A percentile compares a stretch with the other conserved stretches of the same genome.
Evolutionary conservation across 2,797 vertebrate species (phyloP).

Genomic region (Melopsittacus undulatus): DNA sequence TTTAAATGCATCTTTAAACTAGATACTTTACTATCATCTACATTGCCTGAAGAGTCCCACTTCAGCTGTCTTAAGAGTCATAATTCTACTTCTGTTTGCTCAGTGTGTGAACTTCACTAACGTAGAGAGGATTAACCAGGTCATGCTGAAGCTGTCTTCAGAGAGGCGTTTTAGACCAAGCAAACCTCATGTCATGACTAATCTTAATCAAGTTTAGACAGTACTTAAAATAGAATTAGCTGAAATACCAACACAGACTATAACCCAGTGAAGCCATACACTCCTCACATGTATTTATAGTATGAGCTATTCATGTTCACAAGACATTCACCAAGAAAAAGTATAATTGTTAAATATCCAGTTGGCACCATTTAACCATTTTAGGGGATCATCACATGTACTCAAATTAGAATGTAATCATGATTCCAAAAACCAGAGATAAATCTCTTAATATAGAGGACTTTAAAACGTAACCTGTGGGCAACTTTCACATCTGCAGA

Average conservation of each 20-base stretch:
- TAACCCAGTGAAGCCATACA: slow-evolving; percentile 5
- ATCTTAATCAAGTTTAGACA: slow-evolving; percentile 40
- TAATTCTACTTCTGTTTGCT: neutral
- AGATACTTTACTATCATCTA: neutral
- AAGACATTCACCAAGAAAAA: neutral
- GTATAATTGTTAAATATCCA: neutral
- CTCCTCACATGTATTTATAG: neutral
- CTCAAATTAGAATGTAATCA: neutral
- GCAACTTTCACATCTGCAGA: neutral
- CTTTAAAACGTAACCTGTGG: neutral
- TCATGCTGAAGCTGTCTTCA: neutral
- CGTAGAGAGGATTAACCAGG: neutral
- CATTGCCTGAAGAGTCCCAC: neutral
- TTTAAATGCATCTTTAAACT: neutral
- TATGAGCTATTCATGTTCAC: neutral
- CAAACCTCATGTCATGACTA: slow-evolving; percentile 24
- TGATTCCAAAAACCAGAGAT: neutral
- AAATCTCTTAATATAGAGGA: neutral
- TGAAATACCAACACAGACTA: neutral
- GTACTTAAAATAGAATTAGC: slow-evolving; percentile 57
- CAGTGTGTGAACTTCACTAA: neutral
- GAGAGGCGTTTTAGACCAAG: neutral
- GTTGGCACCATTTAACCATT: neutral
- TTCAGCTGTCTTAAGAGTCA: neutral
- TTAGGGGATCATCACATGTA: neutral